Evolutionary conservation across 1,140 invertebrate species (phyloP), one percentile per base, ranked within the genome.

Genomic region (Fragariocoptes setiger): DNA sequence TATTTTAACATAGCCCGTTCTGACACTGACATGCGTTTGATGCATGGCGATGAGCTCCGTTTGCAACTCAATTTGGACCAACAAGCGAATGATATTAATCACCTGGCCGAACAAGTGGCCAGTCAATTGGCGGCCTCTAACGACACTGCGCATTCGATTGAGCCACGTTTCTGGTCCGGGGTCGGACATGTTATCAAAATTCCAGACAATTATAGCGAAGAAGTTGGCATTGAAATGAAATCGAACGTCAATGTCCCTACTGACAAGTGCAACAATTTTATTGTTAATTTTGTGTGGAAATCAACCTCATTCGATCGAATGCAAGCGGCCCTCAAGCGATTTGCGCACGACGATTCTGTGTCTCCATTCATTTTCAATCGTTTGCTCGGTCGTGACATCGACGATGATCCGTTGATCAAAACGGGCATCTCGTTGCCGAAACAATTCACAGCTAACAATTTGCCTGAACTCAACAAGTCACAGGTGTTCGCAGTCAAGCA

Each of bases 241-340:
- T 74, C 70, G 46, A 80, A 76, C 48, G 68, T 71, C 15, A 77
- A 76, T 16, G 80, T 82, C 0, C 85, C 86, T 0, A 72, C 73
- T 0, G 82, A 88, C 45, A 85, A 78, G 54, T 77, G 73, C 17
- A 76, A 76, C 38, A 90, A 90, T 56, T 99, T 94, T 62, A 79
- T 86, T 0, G 80, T 97, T 12, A 90, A 99, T 60, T 99, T 95
- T 61, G 92, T 97, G 17, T 99, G 90, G 92, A 99, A 99, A 55
- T 86, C 85, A 42, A 97, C 88, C 1, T 86, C 80, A 35, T 99
- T 99, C 59, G 86, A 97, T 57, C 71, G 82, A 48, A 97, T 99
- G 90, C 80, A 90, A 52, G 64, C 76, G 18, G 85, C 90, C 0
- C 58, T 97, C 18, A 69, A 76, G 35, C 85, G 82, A 55, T 95